These are phyloP conservation scores for Nothoprocta pentlandii DNA, from an alignment of 2,113 vertebrate genomes.

Conservation along the genomic window DNA sequence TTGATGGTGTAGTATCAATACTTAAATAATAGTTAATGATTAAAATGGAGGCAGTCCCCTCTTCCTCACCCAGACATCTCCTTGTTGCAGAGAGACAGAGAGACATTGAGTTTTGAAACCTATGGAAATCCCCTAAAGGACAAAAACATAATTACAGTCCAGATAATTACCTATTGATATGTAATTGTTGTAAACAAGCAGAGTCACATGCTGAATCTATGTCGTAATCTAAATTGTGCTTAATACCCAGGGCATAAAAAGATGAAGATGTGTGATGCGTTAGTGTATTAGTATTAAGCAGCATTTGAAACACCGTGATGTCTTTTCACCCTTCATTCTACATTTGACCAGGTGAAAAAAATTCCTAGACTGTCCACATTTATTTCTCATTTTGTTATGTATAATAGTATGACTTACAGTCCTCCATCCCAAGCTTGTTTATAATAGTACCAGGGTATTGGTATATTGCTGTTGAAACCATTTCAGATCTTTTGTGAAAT, in stretches of 20 bases:
- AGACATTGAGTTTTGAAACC: not conserved
- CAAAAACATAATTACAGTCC: not conserved
- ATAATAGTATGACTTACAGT: not conserved
- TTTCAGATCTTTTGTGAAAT: not conserved
- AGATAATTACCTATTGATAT: slow-evolving; percentile 26
- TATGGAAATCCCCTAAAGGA: not conserved
- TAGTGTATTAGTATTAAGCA: not conserved
- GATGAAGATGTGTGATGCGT: not conserved
- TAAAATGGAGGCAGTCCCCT: not conserved
- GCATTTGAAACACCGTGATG: not conserved
- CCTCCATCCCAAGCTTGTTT: not conserved
- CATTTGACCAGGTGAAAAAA: not conserved
- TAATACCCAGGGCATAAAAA: not conserved
- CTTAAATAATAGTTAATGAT: not conserved
- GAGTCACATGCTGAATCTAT: not conserved
- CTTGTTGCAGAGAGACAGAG: not conserved
- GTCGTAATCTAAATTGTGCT: not conserved
- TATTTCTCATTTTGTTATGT: not conserved
- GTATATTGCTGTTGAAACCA: not conserved
- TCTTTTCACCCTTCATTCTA: not conserved
- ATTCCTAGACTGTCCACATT: not conserved
- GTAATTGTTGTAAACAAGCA: not conserved
- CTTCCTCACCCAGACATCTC: not conserved
- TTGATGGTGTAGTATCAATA: not conserved
- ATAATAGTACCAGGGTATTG: not conserved